Percentiles rank a stretch among this genome's conserved stretches.
Conservation (phyloP, 2,797 vertebrate genomes). For the Mastacembelus armatus region DNA sequence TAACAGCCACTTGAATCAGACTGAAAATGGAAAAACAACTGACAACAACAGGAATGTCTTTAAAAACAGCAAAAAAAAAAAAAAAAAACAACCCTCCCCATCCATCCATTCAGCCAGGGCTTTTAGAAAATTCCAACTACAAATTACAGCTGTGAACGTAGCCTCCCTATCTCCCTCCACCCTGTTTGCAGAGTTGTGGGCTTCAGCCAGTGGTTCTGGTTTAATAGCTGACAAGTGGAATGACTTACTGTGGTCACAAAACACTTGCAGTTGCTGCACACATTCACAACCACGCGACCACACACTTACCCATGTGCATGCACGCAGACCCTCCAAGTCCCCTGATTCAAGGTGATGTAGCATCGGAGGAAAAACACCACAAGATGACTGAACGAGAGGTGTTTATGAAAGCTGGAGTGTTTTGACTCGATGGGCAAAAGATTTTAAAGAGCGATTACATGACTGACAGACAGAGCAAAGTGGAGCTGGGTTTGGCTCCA, state of each 20-base stretch:
- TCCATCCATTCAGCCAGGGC: conserved; percentile 10
- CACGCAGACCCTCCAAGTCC: conserved; percentile 17
- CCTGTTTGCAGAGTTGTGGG: conserved; percentile 47
- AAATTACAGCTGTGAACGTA: conserved; percentile 47
- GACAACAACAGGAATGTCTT: conserved; percentile 44
- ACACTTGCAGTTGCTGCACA: conserved; percentile 26
- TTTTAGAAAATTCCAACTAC: conserved; percentile 42
- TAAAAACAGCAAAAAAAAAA: conserved; percentile 29
- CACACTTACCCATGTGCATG: conserved; percentile 36
- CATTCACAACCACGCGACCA: conserved; percentile 14
- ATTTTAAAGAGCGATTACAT: conserved; percentile 49
- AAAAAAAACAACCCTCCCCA: conserved; percentile 6
- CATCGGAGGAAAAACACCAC: conserved; percentile 52
- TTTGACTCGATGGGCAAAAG: conserved; percentile 38
- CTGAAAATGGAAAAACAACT: conserved; percentile 61
- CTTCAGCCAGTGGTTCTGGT: conserved; percentile 59
- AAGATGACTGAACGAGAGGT: conserved; percentile 53
- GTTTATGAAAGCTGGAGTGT: conserved; percentile 67
- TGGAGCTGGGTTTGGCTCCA: conserved; percentile 51
- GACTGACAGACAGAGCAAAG: conserved; percentile 63
- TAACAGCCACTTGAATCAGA: conserved; percentile 58
- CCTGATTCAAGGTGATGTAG: conserved; percentile 63
- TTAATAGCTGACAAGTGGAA: conserved; percentile 72
- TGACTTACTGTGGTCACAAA: conserved; percentile 71
- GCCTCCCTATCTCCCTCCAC: conserved; percentile 21